phyloP scores from a whole-genome alignment of 1,140 invertebrate genomes.

The Panulirus ornatus region DNA sequence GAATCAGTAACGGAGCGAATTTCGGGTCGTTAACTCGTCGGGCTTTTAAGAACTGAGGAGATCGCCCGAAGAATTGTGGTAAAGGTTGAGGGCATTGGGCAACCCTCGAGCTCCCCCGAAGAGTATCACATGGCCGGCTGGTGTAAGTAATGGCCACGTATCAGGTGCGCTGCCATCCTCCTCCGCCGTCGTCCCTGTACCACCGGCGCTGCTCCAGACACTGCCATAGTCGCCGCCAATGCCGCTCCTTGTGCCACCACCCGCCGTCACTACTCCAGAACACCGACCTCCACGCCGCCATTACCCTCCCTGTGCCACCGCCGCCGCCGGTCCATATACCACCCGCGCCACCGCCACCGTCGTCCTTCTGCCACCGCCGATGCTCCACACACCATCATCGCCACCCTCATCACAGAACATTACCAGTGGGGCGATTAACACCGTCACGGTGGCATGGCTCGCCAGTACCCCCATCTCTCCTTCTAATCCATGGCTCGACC shows the following conservation, averaged over 20 bases:
- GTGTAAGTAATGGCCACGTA: slow-evolving; percentile 53
- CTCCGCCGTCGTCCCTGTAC: neutral
- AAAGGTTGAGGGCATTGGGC: neutral
- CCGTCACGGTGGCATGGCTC: too few species aligned
- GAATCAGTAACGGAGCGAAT: too few species aligned
- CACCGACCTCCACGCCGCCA: neutral
- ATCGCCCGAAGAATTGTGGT: neutral
- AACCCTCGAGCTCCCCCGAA: slow-evolving; percentile 31
- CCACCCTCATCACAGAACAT: too few species aligned
- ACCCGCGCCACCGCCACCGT: too few species aligned
- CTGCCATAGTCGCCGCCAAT: neutral
- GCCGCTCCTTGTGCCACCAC: neutral
- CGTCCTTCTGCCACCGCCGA: too few species aligned
- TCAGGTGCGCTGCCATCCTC: slow-evolving; percentile 35
- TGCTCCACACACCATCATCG: too few species aligned
- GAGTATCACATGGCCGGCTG: slow-evolving; percentile 51
- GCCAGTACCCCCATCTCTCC: slow-evolving; percentile 8
- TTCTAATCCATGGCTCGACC: neutral
- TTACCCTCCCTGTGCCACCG: neutral
- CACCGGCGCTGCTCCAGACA: neutral
- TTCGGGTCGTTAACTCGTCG: too few species aligned
- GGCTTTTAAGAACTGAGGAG: too few species aligned
- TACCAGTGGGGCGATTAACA: too few species aligned
- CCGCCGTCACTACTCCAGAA: too few species aligned
- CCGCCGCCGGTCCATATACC: too few species aligned